Evolutionary conservation across 2,797 vertebrate genomes (phyloP).

Genomic region (Poecilia picta): DNA sequence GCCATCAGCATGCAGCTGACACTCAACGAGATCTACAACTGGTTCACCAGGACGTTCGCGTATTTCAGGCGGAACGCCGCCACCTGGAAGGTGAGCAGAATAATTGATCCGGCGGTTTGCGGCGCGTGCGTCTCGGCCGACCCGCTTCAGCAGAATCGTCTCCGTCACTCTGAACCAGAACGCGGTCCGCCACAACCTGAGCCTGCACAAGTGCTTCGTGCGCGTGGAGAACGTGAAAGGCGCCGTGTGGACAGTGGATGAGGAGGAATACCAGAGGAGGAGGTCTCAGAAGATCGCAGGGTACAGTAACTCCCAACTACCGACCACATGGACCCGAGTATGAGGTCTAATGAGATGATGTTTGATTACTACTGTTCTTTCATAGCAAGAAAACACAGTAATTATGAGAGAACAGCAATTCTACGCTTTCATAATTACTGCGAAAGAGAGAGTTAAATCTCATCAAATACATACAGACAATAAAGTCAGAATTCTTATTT

Average conservation of each 20-base stretch:
- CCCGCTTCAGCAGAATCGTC: constrained; percentile 26
- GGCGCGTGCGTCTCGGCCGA: constrained; percentile 30
- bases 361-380: neutral
- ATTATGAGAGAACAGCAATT: no score
- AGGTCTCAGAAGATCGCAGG: constrained; percentile 95
- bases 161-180: constrained; percentile 59
- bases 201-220: constrained; percentile 86
- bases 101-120: constrained; percentile 25
- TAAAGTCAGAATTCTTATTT: neutral
- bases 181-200: constrained; percentile 78
- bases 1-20: constrained; percentile 93
- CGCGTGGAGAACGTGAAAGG: constrained; percentile 97
- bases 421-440: no score
- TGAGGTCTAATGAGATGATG: neutral
- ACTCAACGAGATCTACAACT: constrained; percentile 98
- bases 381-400: neutral
- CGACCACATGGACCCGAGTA: neutral
- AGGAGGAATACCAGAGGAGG: constrained; percentile 94
- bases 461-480: neutral
- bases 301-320: constrained; percentile 72
- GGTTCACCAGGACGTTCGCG: constrained; percentile 95
- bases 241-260: constrained; percentile 96
- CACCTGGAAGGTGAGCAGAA: constrained; percentile 92
- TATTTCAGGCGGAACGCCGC: constrained; percentile 97
- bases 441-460: neutral